Conservation (phyloP, 2,113 vertebrate species). For the Petroica traversi region DNA sequence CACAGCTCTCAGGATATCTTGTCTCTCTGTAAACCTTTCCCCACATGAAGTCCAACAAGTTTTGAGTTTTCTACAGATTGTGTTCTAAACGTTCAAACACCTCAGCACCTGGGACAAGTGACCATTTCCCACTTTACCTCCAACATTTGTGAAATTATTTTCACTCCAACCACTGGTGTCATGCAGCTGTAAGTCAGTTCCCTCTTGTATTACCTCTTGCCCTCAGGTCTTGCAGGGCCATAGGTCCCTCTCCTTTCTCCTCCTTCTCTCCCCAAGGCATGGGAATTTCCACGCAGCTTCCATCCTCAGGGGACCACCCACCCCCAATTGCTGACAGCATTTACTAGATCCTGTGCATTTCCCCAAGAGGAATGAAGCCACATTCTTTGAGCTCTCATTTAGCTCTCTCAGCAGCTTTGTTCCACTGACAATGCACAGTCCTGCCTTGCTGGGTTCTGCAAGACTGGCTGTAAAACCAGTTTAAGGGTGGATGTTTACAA, state of each 20-base stretch:
- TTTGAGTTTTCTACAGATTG: neutral
- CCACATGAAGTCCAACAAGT: neutral
- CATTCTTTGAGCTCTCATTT: neutral
- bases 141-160: neutral
- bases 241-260: neutral
- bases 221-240: neutral
- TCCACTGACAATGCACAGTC: neutral
- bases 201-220: neutral
- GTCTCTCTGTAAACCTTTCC: neutral
- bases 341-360: neutral
- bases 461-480: conserved; percentile 2
- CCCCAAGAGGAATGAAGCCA: neutral
- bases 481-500: neutral
- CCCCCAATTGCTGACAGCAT: neutral
- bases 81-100: neutral
- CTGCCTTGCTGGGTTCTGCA: neutral
- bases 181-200: neutral
- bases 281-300: neutral
- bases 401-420: neutral
- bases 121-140: neutral
- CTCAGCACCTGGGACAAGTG: neutral
- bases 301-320: neutral
- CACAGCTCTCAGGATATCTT: neutral
- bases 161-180: neutral
- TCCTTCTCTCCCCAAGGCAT: neutral